Evolutionary conservation across 2,888 invertebrate species (phyloP), one percentile per base, ranked within the genome.

Genomic region (Bellardia pandia): DNA sequence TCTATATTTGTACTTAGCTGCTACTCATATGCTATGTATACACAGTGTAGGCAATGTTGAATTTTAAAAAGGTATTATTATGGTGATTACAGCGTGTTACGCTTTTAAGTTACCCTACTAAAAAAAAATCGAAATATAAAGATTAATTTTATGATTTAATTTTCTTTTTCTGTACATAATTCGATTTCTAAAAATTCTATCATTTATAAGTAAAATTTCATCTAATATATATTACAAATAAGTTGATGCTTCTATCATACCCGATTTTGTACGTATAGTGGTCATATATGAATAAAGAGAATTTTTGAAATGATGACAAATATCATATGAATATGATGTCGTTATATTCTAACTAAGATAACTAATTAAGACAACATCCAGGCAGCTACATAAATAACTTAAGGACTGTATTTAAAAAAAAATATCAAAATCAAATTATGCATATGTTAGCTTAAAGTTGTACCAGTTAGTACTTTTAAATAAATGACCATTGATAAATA

Each of bases 371-470:
- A 71, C 76, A 64, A 23, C 77, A 83, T 62, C 14, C 45, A 77
- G 71, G 66, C 74, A 68, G 56, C 37, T 68, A 66, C 66, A 81
- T 74, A 23, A 75, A 58, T 40, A 81, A 66, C 74, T 81, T 51
- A 56, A 48, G 74, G 74, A 75, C 81, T 16, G 37, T 30, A 58
- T 75, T 81, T 48, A 48, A 33, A 58, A 68, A 48, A 40, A 81
- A 81, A 81, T 75, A 68, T 68, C 66, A 66, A 81, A 75, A 81
- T 81, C 58, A 68, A 81, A 81, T 81, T 81, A 75, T 81, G 40
- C 56, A 56, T 33, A 66, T 58, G 33, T 74, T 48, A 37, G 48
- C 58, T 81, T 74, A 64, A n/a, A 48, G 66, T 66, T 75, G 48
- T 8, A 14, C 56, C 33, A 58, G 53, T 71, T 66, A 62, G 53